These are phyloP conservation scores for Lineus longissimus DNA, from an alignment of 1,140 invertebrate species.

Conservation along the genomic window DNA sequence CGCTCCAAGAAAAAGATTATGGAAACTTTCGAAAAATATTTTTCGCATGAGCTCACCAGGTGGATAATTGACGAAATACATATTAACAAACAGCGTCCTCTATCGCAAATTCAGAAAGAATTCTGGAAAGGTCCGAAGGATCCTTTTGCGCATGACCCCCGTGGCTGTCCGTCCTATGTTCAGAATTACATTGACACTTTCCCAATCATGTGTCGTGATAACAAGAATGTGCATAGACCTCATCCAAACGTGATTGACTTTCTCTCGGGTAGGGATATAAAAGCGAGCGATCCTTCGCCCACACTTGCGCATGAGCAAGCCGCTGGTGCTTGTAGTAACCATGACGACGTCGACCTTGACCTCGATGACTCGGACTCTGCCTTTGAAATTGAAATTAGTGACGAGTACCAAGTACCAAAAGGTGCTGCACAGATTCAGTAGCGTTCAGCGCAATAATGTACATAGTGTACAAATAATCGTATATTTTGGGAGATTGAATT, in stretches of 20 bases:
- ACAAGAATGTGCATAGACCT: constrained; percentile 28
- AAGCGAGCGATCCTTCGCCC: neutral
- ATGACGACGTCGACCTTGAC: neutral
- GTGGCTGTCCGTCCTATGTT: constrained; percentile 42
- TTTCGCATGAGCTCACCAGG: constrained; percentile 35
- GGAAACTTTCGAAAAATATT: constrained; percentile 34
- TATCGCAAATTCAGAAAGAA: constrained; percentile 30
- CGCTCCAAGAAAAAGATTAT: constrained; percentile 35
- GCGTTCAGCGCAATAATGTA: no score
- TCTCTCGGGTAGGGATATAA: constrained; percentile 11
- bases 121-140: constrained; percentile 40
- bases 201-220: neutral
- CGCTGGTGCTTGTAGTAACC: neutral
- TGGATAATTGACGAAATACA: constrained; percentile 48
- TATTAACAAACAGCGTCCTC: constrained; percentile 38
- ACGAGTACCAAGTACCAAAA: constrained; percentile 17
- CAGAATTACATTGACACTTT: constrained; percentile 32
- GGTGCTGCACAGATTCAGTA: neutral
- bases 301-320: neutral
- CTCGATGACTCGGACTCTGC: neutral
- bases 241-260: constrained; percentile 45
- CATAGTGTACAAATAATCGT: no score
- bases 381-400: constrained; percentile 6
- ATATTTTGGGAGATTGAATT: no score
- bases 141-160: constrained; percentile 36